Evolutionary conservation across 2,888 invertebrate genomes (phyloP).

Genomic region (Papilio protenor): DNA sequence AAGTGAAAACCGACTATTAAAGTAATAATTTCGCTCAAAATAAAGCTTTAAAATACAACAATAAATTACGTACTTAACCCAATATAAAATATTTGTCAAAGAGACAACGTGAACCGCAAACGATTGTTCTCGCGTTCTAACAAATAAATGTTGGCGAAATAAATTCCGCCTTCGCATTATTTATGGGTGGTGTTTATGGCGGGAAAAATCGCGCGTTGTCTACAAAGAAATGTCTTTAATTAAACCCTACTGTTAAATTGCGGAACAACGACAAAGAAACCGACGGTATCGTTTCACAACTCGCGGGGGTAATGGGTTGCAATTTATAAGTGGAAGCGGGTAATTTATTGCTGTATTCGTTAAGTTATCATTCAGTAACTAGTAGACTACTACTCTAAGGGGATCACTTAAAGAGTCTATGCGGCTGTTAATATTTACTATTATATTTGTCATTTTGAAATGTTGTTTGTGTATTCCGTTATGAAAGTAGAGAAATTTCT

Average conservation of each 20-base stretch:
- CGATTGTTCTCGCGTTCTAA: conserved; percentile 16
- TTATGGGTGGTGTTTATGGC: conserved; percentile 50
- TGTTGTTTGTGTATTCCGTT: not conserved
- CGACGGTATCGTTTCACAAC: conserved; percentile 50
- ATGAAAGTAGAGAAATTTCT: not conserved
- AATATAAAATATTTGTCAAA: conserved; percentile 18
- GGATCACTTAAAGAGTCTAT: too few relatives aligned
- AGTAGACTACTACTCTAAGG: too few relatives aligned
- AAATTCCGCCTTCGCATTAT: conserved; percentile 48
- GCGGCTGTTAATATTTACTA: too few relatives aligned
- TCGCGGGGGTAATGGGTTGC: conserved; percentile 52
- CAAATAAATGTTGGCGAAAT: conserved; percentile 35
- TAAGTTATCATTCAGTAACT: too few relatives aligned
- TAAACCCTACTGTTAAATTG: conserved; percentile 63
- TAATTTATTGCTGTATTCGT: not conserved
- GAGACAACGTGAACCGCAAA: conserved; percentile 2
- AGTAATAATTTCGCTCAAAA: not conserved
- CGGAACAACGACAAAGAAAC: conserved; percentile 59
- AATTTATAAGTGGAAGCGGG: conserved; percentile 46
- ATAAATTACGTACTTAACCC: conserved; percentile 10
- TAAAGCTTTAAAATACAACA: not conserved
- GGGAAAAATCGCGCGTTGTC: conserved; percentile 57
- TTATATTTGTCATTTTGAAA: too few relatives aligned
- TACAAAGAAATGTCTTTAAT: conserved; percentile 75
- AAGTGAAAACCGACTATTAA: not conserved